Evolutionary conservation across 2,113 vertebrate genomes (phyloP).

Genomic region (Callocephalon fimbriatum): DNA sequence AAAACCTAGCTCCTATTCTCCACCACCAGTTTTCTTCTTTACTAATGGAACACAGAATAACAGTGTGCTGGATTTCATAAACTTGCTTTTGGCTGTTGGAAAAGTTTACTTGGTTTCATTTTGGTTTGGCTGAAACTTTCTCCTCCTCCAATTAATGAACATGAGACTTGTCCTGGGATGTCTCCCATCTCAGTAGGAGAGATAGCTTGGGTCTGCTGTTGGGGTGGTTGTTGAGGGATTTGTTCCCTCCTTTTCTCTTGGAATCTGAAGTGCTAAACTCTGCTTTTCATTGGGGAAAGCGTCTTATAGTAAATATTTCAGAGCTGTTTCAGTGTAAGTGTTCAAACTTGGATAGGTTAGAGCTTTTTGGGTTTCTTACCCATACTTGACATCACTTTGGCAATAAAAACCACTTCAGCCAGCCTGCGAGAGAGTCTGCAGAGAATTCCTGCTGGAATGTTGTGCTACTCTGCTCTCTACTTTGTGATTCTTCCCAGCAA

Average conservation of each 20-base stretch:
- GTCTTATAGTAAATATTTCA: constrained; percentile 10
- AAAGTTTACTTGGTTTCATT: constrained; percentile 59
- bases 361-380: constrained; percentile 23
- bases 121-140: constrained; percentile 33
- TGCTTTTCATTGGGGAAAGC: constrained; percentile 15
- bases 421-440: constrained; percentile 19
- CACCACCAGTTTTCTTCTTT: background rate
- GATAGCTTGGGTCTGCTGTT: background rate
- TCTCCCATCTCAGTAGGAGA: constrained; percentile 34
- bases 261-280: constrained; percentile 16
- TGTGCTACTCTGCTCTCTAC: background rate
- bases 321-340: background rate
- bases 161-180: constrained; percentile 1
- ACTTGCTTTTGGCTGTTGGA: constrained; percentile 24
- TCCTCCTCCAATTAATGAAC: background rate
- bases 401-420: background rate
- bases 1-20: constrained; percentile 30
- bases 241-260: constrained; percentile 4
- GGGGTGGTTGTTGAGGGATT: background rate
- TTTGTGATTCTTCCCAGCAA: background rate
- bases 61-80: background rate
- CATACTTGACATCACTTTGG: constrained; percentile 24
- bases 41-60: constrained; percentile 2
- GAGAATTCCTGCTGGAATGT: constrained; percentile 21
- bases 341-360: background rate